Conservation (phyloP, 2,113 vertebrate species). For the Laticauda colubrina region DNA sequence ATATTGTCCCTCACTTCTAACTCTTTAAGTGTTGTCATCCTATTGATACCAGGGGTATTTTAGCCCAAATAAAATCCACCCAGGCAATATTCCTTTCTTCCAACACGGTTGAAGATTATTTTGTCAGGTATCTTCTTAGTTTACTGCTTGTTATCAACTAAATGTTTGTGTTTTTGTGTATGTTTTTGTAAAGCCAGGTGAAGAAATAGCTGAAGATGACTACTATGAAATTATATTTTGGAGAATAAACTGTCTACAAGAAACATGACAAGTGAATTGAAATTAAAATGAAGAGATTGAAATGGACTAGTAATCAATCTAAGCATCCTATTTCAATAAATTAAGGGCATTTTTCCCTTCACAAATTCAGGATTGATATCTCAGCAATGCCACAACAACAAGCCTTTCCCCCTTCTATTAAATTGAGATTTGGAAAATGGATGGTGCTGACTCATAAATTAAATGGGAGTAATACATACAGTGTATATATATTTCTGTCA, state of each 20-base stretch:
- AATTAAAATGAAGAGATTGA: constrained; percentile 71
- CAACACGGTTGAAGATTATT: rapidly evolving
- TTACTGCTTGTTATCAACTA: neutral
- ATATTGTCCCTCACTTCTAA: neutral
- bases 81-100: neutral
- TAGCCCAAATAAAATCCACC: constrained; percentile 1
- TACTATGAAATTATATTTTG: constrained; percentile 37
- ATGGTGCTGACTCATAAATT: constrained; percentile 84
- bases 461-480: constrained; percentile 81
- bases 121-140: neutral
- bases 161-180: neutral
- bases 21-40: neutral
- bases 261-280: constrained; percentile 56
- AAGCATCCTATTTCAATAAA: constrained; percentile 59
- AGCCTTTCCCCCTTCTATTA: constrained; percentile 71
- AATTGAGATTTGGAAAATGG: constrained; percentile 78
- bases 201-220: constrained; percentile 36
- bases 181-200: rapidly evolving
- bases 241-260: constrained; percentile 40
- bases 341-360: constrained; percentile 38
- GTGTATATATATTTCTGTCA: constrained; percentile 88
- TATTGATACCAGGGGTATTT: rapidly evolving
- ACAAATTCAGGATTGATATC: constrained; percentile 63
- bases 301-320: constrained; percentile 63
- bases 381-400: constrained; percentile 52